A percentile compares a stretch with the other conserved stretches of the same genome.
Conservation (phyloP, 2,888 invertebrate species). For the Hoplodrina ambigua region DNA sequence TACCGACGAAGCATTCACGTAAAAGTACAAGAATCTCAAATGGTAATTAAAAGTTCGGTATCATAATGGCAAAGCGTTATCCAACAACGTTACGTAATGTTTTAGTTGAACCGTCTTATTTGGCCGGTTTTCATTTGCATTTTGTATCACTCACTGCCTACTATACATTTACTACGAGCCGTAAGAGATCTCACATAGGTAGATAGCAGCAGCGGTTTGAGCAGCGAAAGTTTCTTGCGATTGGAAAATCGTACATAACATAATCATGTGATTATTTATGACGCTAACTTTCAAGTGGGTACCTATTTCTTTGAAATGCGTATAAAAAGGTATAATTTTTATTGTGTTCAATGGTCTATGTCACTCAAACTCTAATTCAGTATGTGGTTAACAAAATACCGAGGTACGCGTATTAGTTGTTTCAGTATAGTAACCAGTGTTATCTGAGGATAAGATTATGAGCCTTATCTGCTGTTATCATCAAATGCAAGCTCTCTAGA, state of each 20-base stretch:
- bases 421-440: slow-evolving; percentile 20
- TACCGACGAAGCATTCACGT: slow-evolving; percentile 75
- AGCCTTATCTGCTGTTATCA: slow-evolving; percentile 29
- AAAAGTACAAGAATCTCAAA: slow-evolving; percentile 72
- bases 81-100: slow-evolving; percentile 63
- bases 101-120: slow-evolving; percentile 50
- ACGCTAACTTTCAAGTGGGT: slow-evolving; percentile 47
- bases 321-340: slow-evolving; percentile 17
- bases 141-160: slow-evolving; percentile 35
- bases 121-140: slow-evolving; percentile 48
- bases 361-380: slow-evolving; percentile 24
- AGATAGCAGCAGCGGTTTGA: slow-evolving; percentile 34
- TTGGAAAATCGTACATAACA: slow-evolving; percentile 59
- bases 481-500: slow-evolving; percentile 11
- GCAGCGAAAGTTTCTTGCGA: slow-evolving; percentile 60
- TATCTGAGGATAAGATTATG: slow-evolving; percentile 34
- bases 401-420: slow-evolving; percentile 2
- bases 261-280: slow-evolving; percentile 61
- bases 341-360: slow-evolving; percentile 18
- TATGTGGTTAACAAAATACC: slow-evolving; percentile 1
- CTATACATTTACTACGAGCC: slow-evolving; percentile 28
- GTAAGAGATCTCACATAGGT: slow-evolving; percentile 50
- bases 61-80: slow-evolving; percentile 60
- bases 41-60: slow-evolving; percentile 67
- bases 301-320: slow-evolving; percentile 37